Evolutionary conservation across 2,797 vertebrate species (phyloP), one percentile per base, ranked within the genome.

Genomic region (Dryobates pubescens): DNA sequence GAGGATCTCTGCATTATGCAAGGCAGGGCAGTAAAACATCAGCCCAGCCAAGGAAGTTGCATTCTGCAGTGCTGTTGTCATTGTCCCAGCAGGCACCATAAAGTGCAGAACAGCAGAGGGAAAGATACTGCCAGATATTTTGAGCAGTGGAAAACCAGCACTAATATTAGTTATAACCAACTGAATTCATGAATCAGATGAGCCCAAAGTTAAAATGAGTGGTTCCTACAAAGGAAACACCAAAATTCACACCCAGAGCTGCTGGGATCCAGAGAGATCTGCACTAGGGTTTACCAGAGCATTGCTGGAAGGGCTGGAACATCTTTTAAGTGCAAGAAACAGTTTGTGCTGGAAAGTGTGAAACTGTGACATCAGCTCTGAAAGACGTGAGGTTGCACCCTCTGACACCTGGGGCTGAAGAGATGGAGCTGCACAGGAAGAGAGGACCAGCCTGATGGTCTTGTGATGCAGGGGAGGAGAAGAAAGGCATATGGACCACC

Each of bases 41-140:
- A 86, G 68, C 18, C 38, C 89, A 67, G 92, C 76, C 91, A 89
- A 78, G 20, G 5, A 27, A 4, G 34, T 63, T 16, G 67, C 88
- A 43, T 89, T 94, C 92, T 92, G 86, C 82, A 93, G 90, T 0
- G 2, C 86, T 92, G 95, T 86, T 93, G 83, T 91, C 91, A 87
- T 24, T 2, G 9, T 80, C 82, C 88, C 95, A 45, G 77, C 0
- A 3, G 75, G 88, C 80, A 51, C 68, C 1, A 20, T 2, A 13
- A 75, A 45, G 71, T 56, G 18, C 63, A 3, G 45, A 74, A 3
- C 62, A 34, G 81, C 88, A 26, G 7, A 82, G 74, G 54, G 29
- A 51, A 51, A 75, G 69, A 62, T 38, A 51, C n/a, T 24, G 88
- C 41, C 17, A 2, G 71, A 17, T n/a, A 82, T 38, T 85, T 26